phyloP scores from a whole-genome alignment of 1,140 invertebrate species.

The Aphelenchoides fujianensis region DNA sequence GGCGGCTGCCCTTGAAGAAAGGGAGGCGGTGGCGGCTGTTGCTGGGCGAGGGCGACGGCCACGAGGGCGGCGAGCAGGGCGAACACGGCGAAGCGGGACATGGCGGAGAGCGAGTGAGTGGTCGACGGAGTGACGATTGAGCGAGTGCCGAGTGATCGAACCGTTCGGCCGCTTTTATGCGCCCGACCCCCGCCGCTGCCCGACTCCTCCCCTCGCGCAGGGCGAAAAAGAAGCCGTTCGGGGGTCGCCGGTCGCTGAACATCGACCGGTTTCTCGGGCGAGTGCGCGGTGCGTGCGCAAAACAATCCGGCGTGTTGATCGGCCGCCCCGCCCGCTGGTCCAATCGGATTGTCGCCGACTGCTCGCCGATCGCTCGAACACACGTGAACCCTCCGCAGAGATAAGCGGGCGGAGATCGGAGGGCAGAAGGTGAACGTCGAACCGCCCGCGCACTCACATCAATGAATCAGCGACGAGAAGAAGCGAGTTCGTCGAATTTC shows the following conservation, averaged over 20 bases:
- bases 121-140: constrained; percentile 5
- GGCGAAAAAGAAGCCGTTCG: neutral
- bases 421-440: no score
- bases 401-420: no score
- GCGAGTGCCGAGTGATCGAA: constrained; percentile 6
- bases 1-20: constrained; percentile 45
- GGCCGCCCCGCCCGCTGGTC: no score
- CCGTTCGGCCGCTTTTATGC: constrained; percentile 11
- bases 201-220: neutral
- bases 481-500: no score
- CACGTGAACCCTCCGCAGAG: no score
- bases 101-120: neutral
- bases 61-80: constrained; percentile 28
- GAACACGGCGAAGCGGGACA: constrained; percentile 27
- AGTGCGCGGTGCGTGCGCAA: neutral
- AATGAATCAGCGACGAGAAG: no score
- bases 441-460: no score
- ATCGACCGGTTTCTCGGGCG: neutral
- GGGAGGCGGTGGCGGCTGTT: constrained; percentile 40
- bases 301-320: neutral
- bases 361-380: no score
- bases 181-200: neutral
- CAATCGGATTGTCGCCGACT: no score
- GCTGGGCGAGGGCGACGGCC: constrained; percentile 40
- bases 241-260: neutral